Percentiles rank a stretch among this genome's conserved stretches.
Conservation (phyloP, 2,888 invertebrate species). For the Pterostichus niger region DNA sequence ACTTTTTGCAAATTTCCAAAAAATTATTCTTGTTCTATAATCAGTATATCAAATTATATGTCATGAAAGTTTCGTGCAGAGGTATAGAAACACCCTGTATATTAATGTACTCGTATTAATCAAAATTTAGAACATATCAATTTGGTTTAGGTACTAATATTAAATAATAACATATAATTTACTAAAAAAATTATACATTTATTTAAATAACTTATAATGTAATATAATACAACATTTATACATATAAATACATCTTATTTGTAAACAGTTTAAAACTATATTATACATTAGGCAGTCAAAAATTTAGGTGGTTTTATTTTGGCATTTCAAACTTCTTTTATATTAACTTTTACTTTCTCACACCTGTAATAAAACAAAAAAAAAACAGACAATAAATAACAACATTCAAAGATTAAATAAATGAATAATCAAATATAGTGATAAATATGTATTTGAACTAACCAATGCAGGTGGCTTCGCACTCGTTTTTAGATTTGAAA, state of each 20-base stretch:
- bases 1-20: too few relatives aligned
- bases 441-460: background rate
- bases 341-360: conserved; percentile 7
- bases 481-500: conserved; percentile 57
- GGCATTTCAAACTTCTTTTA: conserved; percentile 18
- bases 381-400: background rate
- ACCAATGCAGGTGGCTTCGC: conserved; percentile 51
- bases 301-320: conserved; percentile 41
- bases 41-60: too few relatives aligned
- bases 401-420: background rate
- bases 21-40: too few relatives aligned
- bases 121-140: too few relatives aligned
- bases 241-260: conserved; percentile 20
- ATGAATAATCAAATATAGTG: too few relatives aligned
- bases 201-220: conserved; percentile 40
- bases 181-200: conserved; percentile 34
- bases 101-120: too few relatives aligned
- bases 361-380: conserved; percentile 32
- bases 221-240: conserved; percentile 48
- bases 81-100: too few relatives aligned
- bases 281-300: conserved; percentile 30
- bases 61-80: too few relatives aligned
- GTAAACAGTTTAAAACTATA: conserved; percentile 14
- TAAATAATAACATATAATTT: background rate
- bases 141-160: too few relatives aligned